Evolutionary conservation across 2,888 invertebrate genomes (phyloP), one percentile per base, ranked within the genome.

Genomic region (Mamestra brassicae): DNA sequence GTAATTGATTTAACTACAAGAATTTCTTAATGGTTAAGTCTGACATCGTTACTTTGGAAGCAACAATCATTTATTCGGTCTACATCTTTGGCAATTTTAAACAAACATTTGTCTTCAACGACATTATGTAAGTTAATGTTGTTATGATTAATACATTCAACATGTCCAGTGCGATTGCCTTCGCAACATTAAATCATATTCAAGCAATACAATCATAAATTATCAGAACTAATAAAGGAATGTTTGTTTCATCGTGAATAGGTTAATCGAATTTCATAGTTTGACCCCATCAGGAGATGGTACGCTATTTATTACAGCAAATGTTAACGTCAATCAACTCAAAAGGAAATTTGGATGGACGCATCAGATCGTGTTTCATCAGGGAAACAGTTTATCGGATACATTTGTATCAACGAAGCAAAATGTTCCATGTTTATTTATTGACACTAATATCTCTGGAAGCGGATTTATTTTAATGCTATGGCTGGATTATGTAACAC

Each of bases 221-320:
- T 89, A 89, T 88, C 76, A 66, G 67, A 85, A 85, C 81, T 85
- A 80, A 88, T 88, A 88, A 83, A 90, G 89, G 88, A 87, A 87
- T 81, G 84, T 87, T 92, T 89, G 89, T 88, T 87, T 81, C 85
- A 82, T 90, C 89, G 89, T 83, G 86, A 84, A 88, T 89, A 90
- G 90, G 89, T 91, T 93, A 94, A 93, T 94, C 92, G 91, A 89
- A 91, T 91, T 92, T 91, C 88, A 89, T 86, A 88, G 90, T 90
- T 86, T 92, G 93, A 92, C 90, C 91, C 87, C 86, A 79, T 84
- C 80, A 89, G 89, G 90, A 90, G 90, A 90, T 90, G 87, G 85
- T 75, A 79, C 85, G 88, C 89, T 91, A 92, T 93, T 93, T 92
- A 89, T 92, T 90, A 90, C 82, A 86, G 84, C 83, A 89, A 92